A percentile compares a stretch with the other conserved stretches of the same genome.
Evolutionary conservation across 2,888 invertebrate genomes (phyloP).

Genomic region (Dicyrtomina minuta): DNA sequence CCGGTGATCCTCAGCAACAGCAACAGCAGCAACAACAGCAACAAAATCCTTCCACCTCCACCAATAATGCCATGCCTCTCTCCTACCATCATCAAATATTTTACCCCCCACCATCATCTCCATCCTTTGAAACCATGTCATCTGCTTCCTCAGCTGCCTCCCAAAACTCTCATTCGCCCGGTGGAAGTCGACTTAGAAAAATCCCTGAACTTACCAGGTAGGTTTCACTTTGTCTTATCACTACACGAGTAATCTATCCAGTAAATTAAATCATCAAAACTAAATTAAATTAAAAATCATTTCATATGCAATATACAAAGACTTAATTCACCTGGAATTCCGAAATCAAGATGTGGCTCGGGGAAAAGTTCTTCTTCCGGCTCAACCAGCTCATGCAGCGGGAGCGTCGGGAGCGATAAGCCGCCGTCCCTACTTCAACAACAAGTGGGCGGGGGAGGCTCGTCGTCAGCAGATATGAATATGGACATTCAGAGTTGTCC

Average conservation of each 20-base stretch:
- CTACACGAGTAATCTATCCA: too few relatives aligned
- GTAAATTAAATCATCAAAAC: background rate
- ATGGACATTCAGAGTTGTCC: constrained; percentile 20
- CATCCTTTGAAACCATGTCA: constrained; percentile 38
- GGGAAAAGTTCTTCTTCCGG: constrained; percentile 33
- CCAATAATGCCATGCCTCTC: constrained; percentile 21
- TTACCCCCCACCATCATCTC: constrained; percentile 61
- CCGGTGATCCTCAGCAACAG: constrained; percentile 1
- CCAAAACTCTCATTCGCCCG: constrained; percentile 2
- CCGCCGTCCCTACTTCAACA: constrained; percentile 29
- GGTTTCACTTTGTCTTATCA: background rate
- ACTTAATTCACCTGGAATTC: constrained; percentile 22
- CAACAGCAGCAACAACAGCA: constrained; percentile 16
- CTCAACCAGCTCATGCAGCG: constrained; percentile 27
- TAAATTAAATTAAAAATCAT: background rate
- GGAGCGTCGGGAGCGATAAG: constrained; percentile 25
- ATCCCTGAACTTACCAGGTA: constrained; percentile 25
- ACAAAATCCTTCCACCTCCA: constrained; percentile 31
- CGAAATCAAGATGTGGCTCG: constrained; percentile 31
- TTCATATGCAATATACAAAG: background rate
- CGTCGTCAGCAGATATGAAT: background rate
- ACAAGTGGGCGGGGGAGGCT: background rate
- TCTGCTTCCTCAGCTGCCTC: constrained; percentile 13
- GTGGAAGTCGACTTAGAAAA: constrained; percentile 8
- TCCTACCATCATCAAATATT: constrained; percentile 37